Base-by-base conservation (phyloP, 2,888 invertebrate species). In the Drosophila antonietae region DNA sequence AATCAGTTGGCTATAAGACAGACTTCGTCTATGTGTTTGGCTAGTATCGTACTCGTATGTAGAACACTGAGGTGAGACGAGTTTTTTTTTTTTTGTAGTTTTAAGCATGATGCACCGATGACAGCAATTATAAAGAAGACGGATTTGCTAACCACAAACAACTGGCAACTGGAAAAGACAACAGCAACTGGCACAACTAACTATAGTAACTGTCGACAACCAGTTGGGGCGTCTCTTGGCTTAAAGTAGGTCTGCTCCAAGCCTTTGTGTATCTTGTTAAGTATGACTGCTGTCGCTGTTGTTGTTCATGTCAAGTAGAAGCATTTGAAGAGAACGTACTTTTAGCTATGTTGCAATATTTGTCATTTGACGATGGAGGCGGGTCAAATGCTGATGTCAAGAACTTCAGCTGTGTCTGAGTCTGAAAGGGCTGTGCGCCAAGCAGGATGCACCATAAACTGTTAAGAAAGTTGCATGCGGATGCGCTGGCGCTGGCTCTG, bases 41-140 rank as follows among this genome's bases (percentile, higher is more conserved):
- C 47, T 41, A 52, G 55, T 31, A 18, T 28, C 41, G 41, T 44
- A 53, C 52, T 60, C 56, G 64, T 71, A 81, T 86, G 71, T 83
- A 83, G 82, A 83, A 86, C 83, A 68, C 53, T 37, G 58, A 68
- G 61, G 37, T 53, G 83, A 76, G 82, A 82, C 82, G 61, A 68
- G 82, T 80, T 39, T 39, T 39, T 15, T 39, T 39, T 15, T 28
- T 28, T 28, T 28, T 28, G 20, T 28, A 47, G 46, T 47, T 47
- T 52, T 39, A 47, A 46, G 51, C 72, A 67, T 66, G 65, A 53
- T 68, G 66, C 63, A 58, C 20, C 73, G 75, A 81, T 84, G 88
- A 83, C 88, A 83, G 85, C 73, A 79, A 85, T 85, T 88, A 83
- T 71, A 73, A 73, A 79, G 81, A 85, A 84, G 88, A 85, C 88